Evolutionary conservation across 2,888 invertebrate genomes (phyloP).

Genomic region (Sipunculus nudus): DNA sequence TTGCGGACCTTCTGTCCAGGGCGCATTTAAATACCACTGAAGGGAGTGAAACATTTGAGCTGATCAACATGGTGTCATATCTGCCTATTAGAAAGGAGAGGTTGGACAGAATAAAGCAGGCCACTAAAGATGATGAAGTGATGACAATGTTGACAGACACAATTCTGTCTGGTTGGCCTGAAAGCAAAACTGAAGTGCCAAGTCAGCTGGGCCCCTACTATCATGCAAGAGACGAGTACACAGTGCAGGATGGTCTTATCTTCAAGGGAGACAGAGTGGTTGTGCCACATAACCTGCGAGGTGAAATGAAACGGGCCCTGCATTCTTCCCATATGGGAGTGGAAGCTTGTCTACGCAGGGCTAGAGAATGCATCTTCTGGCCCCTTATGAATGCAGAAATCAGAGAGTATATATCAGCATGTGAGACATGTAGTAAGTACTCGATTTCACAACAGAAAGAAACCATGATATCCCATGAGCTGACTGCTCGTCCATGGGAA

Average conservation of each 20-base stretch:
- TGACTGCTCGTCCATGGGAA: conserved; percentile 33
- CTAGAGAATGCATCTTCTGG: conserved; percentile 5
- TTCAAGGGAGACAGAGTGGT: conserved; percentile 21
- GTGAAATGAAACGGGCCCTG: conserved; percentile 1
- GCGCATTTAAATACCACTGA: too few species aligned
- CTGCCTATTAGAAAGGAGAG: too few species aligned
- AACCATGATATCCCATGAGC: conserved; percentile 19
- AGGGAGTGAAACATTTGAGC: too few species aligned
- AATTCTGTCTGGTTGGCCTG: conserved; percentile 27
- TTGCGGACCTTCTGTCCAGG: too few species aligned
- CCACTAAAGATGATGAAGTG: conserved; percentile 11
- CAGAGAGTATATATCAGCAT: too few species aligned
- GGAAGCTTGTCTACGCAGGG: conserved; percentile 2
- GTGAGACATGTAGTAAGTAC: not conserved
- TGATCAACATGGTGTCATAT: too few species aligned
- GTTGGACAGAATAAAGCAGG: not conserved
- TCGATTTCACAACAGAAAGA: conserved; percentile 4
- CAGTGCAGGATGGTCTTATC: conserved; percentile 29
- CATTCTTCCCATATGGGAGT: conserved; percentile 3
- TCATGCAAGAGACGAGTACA: conserved; percentile 20
- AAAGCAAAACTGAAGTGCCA: not conserved
- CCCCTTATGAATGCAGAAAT: too few species aligned
- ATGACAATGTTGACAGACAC: conserved; percentile 8
- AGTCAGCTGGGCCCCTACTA: conserved; percentile 13
- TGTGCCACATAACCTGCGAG: not conserved